A percentile compares a stretch with the other conserved stretches of the same genome.
Evolutionary conservation across 1,140 invertebrate species (phyloP).

Genomic region (Apis florea): DNA sequence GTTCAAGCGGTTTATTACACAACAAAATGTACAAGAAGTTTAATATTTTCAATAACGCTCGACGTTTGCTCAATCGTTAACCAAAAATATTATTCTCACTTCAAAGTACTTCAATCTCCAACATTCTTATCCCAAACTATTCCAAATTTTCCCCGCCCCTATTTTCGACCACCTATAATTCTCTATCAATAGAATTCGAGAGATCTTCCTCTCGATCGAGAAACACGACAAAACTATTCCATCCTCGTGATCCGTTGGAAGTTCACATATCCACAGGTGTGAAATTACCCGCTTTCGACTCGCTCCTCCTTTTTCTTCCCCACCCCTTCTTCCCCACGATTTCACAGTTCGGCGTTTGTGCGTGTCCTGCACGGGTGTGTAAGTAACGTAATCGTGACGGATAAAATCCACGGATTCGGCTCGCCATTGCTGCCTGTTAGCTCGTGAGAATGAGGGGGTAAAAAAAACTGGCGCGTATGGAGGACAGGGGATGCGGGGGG

Average conservation of each 20-base stretch:
- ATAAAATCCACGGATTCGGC: conserved; percentile 44
- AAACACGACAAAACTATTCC: background rate
- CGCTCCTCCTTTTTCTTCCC: conserved; percentile 48
- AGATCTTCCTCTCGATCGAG: background rate
- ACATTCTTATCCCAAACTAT: no score
- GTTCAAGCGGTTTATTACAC: no score
- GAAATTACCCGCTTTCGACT: conserved; percentile 59
- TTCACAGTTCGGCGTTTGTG: conserved; percentile 53
- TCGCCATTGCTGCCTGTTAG: conserved; percentile 45
- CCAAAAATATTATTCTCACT: no score
- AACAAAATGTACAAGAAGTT: no score
- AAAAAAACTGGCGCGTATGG: conserved; percentile 40
- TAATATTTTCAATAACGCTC: no score
- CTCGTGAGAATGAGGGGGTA: conserved; percentile 49
- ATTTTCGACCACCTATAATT: background rate
- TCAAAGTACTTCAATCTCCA: no score
- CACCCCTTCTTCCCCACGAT: conserved; percentile 17
- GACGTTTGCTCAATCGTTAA: no score
- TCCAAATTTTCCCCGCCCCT: no score
- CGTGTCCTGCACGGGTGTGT: conserved; percentile 35
- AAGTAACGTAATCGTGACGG: conserved; percentile 49
- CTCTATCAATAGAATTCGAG: background rate
- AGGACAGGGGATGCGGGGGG: conserved; percentile 32
- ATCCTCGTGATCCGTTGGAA: conserved; percentile 6
- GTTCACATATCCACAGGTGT: conserved; percentile 51